Conservation (phyloP, 2,888 invertebrate species). For the Ichneumoninae sp. region DNA sequence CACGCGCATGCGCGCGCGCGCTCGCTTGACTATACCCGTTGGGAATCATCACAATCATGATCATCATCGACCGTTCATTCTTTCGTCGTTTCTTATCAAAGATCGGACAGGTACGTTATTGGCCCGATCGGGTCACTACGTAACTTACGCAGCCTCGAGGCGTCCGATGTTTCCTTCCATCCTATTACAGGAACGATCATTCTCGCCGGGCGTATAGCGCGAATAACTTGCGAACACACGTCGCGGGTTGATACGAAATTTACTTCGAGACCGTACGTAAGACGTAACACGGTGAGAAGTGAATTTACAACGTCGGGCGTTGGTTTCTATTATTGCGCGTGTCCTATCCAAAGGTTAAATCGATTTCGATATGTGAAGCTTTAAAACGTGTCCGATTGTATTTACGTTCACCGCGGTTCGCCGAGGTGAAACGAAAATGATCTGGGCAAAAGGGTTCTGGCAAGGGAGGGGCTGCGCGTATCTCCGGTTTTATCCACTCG, state of each 20-base stretch:
- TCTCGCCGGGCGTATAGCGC: not conserved
- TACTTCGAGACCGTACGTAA: not conserved
- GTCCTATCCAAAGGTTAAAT: conserved; percentile 55
- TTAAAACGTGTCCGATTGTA: not conserved
- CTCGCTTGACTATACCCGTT: not conserved
- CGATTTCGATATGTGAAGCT: conserved; percentile 37
- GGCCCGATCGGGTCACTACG: not conserved
- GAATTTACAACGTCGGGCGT: conserved; percentile 53
- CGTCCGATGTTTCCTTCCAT: not conserved
- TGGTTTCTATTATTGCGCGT: conserved; percentile 46
- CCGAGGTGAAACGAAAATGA: conserved; percentile 10
- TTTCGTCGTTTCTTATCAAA: conserved; percentile 26
- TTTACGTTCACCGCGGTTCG: conserved; percentile 13
- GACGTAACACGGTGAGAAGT: conserved; percentile 46
- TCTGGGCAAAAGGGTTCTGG: not conserved
- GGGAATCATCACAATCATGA: conserved; percentile 20
- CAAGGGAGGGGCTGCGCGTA: not conserved
- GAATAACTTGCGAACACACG: not conserved
- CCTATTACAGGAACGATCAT: conserved; percentile 3
- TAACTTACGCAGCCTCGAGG: conserved; percentile 16
- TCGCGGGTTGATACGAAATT: not conserved
- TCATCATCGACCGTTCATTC: not conserved
- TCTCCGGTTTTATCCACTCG: not conserved
- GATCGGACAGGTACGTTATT: conserved; percentile 29
- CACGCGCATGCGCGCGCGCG: not conserved